Evolutionary conservation across 30 jellyfish, hydroid and myxozoan species (phyloP).

Genomic region (Aurelia coerulea): DNA sequence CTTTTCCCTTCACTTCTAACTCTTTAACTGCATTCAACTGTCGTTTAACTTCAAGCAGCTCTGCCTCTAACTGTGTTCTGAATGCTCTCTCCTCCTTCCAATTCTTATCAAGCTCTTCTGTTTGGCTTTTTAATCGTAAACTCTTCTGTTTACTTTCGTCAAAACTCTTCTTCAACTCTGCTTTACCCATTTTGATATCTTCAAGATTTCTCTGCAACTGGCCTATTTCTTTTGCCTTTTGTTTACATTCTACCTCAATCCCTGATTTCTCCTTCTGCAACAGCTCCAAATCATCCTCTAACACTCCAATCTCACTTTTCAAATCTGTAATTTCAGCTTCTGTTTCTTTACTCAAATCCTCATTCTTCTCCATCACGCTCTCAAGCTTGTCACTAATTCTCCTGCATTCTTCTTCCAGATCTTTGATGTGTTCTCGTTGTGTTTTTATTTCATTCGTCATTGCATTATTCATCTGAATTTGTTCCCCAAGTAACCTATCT

Average conservation of each 20-base stretch:
- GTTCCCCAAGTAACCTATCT: constrained; percentile 58
- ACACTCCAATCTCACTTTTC: not conserved
- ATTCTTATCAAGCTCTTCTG: constrained; percentile 11
- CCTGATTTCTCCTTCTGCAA: constrained; percentile 14
- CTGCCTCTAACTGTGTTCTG: constrained; percentile 18
- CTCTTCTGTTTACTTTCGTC: constrained; percentile 36
- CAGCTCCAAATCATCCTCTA: constrained; percentile 39
- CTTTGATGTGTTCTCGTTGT: constrained; percentile 41
- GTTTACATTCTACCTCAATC: constrained; percentile 3
- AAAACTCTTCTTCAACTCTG: constrained; percentile 6
- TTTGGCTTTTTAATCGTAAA: constrained; percentile 10
- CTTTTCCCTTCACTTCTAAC: constrained; percentile 58
- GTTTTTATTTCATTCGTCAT: constrained; percentile 43
- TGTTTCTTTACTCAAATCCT: constrained; percentile 8
- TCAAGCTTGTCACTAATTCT: constrained; percentile 4
- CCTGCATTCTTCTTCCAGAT: constrained; percentile 41
- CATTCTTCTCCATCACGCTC: constrained; percentile 4
- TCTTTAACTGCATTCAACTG: constrained; percentile 52
- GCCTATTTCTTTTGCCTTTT: not conserved
- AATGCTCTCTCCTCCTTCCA: constrained; percentile 9
- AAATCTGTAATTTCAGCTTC: constrained; percentile 26
- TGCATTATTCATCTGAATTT: constrained; percentile 39
- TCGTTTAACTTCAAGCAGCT: constrained; percentile 53
- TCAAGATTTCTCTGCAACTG: constrained; percentile 24
- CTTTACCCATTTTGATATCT: constrained; percentile 10